Conservation (phyloP, 1,140 invertebrate genomes). For the Calosoma granatense region DNA sequence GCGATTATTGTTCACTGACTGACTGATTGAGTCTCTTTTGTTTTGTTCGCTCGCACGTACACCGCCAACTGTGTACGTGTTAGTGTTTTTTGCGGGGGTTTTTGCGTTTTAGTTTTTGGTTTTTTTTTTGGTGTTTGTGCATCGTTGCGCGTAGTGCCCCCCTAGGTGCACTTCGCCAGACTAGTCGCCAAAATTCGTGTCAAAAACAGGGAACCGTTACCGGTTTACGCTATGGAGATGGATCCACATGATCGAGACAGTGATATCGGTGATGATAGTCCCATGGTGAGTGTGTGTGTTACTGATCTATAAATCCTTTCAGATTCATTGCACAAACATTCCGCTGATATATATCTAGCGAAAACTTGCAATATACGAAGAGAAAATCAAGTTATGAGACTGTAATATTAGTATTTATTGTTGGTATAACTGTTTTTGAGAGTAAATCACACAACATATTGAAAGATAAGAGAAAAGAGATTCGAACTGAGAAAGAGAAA, state of each 20-base stretch:
- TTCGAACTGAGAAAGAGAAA: too few species aligned
- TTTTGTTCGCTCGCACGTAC: background rate
- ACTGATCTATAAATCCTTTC: too few species aligned
- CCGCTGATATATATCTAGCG: too few species aligned
- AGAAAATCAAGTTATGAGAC: too few species aligned
- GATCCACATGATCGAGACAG: slow-evolving; percentile 69
- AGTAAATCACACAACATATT: too few species aligned
- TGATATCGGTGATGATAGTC: slow-evolving; percentile 53
- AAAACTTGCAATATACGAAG: too few species aligned
- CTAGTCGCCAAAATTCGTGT: slow-evolving; percentile 77
- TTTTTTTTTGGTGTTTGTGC: slow-evolving; percentile 14
- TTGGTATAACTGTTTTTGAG: too few species aligned
- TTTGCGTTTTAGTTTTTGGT: background rate
- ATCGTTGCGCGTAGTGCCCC: slow-evolving; percentile 28
- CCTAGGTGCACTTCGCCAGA: slow-evolving; percentile 29
- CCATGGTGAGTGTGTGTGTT: slow-evolving; percentile 44
- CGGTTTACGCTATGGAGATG: slow-evolving; percentile 73
- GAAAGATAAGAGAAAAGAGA: too few species aligned
- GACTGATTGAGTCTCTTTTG: background rate
- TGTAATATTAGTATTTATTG: too few species aligned
- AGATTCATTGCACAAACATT: too few species aligned
- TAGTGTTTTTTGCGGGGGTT: background rate
- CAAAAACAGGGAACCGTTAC: slow-evolving; percentile 78
- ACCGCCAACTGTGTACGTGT: background rate
- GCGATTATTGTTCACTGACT: background rate